A percentile compares a stretch with the other conserved stretches of the same genome.
These are phyloP conservation scores for Squalus acanthias DNA, from an alignment of 2,797 vertebrate species.

Conservation along the genomic window DNA sequence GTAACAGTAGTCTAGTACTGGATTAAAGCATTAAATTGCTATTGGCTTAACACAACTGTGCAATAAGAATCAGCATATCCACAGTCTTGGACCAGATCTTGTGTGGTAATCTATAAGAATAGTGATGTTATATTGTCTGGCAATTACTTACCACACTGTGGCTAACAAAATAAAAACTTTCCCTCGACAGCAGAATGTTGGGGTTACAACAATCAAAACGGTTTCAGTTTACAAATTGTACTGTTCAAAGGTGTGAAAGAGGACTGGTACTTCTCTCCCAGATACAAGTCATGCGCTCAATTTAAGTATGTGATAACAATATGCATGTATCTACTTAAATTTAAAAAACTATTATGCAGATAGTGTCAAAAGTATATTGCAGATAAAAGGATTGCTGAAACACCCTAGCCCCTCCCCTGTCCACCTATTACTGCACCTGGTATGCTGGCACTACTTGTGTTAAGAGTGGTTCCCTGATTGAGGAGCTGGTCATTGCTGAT, in stretches of 20 bases:
- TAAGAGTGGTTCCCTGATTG: slow-evolving; percentile 57
- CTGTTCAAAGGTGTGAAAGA: not conserved
- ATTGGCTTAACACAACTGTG: not conserved
- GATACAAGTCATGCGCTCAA: not conserved
- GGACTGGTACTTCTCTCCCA: not conserved
- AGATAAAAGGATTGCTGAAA: not conserved
- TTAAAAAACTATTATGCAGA: not conserved
- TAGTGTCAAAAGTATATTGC: not conserved
- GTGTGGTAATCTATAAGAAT: not conserved
- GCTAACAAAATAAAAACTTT: not conserved
- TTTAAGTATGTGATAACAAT: not conserved
- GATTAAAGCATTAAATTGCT: not conserved
- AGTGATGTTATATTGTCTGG: not conserved
- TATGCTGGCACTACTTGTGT: slow-evolving; percentile 58
- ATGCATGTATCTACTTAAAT: not conserved
- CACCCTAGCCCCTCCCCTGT: no score
- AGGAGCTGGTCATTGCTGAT: slow-evolving; percentile 79
- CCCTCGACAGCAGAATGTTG: not conserved
- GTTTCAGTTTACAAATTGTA: not conserved
- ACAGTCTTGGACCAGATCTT: not conserved
- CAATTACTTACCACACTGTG: not conserved
- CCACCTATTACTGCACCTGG: slow-evolving; percentile 56
- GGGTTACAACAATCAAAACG: not conserved
- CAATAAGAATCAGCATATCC: not conserved
- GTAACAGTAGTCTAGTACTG: not conserved